Evolutionary conservation across 2,888 invertebrate genomes (phyloP).

Genomic region (Noctuana brunneofusca): DNA sequence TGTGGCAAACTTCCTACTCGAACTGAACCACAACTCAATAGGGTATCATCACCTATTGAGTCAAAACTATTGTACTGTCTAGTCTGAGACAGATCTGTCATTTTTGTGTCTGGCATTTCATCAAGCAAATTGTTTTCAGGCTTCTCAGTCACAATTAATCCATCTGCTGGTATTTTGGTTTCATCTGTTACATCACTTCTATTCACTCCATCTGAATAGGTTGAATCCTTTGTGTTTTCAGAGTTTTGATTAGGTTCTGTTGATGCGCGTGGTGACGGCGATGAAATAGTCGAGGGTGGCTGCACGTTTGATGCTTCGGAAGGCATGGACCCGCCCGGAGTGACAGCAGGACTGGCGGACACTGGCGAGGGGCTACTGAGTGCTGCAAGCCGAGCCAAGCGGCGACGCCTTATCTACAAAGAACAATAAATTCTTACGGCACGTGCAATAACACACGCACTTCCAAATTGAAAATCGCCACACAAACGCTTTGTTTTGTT

Average conservation of each 20-base stretch:
- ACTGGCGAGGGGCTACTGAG: slow-evolving; percentile 79
- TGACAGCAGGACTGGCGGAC: slow-evolving; percentile 74
- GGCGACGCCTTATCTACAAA: slow-evolving; percentile 88
- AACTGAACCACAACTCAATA: slow-evolving; percentile 74
- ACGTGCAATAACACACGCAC: slow-evolving; percentile 59
- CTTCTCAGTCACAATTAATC: slow-evolving; percentile 78
- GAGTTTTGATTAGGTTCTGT: slow-evolving; percentile 59
- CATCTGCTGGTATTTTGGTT: slow-evolving; percentile 71
- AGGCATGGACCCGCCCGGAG: slow-evolving; percentile 69
- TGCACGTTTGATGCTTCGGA: slow-evolving; percentile 55
- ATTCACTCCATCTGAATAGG: slow-evolving; percentile 63
- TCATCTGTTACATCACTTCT: slow-evolving; percentile 65
- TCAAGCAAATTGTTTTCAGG: slow-evolving; percentile 73
- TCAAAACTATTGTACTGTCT: slow-evolving; percentile 78
- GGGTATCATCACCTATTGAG: slow-evolving; percentile 75
- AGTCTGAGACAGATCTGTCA: slow-evolving; percentile 78
- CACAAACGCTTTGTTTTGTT: slow-evolving; percentile 81
- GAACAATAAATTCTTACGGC: slow-evolving; percentile 53
- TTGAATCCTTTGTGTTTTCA: slow-evolving; percentile 67
- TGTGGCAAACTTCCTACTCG: slow-evolving; percentile 69
- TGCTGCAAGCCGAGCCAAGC: slow-evolving; percentile 88
- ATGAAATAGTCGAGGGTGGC: slow-evolving; percentile 51
- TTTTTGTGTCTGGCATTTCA: slow-evolving; percentile 80
- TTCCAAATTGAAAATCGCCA: slow-evolving; percentile 61
- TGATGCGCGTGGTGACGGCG: slow-evolving; percentile 56